A percentile compares a stretch with the other conserved stretches of the same genome.
These are phyloP conservation scores for Venustaconcha ellipsiformis DNA, from an alignment of 1,140 invertebrate species.

Conservation along the genomic window DNA sequence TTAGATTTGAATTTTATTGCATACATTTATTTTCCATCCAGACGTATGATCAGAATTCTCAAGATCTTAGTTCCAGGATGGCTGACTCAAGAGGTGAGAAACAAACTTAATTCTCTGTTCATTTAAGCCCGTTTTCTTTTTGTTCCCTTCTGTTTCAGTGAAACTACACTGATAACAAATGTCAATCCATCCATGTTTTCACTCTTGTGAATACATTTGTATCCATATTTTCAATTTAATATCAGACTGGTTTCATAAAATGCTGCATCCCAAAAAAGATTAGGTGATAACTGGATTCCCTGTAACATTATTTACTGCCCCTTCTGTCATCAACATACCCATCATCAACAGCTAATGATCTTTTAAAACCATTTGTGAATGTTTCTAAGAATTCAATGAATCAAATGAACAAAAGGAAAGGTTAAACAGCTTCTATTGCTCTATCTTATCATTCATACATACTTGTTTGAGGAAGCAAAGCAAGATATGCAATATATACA, in stretches of 20 bases:
- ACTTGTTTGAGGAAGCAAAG: no score
- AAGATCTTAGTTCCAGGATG: constrained; percentile 86
- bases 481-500: no score
- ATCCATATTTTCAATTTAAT: background rate
- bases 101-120: background rate
- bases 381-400: no score
- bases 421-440: no score
- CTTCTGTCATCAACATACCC: no score
- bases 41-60: constrained; percentile 81
- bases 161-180: constrained; percentile 11
- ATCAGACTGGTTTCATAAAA: background rate
- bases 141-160: background rate
- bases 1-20: background rate
- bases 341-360: no score
- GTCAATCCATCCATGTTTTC: background rate
- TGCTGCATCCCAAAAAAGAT: no score
- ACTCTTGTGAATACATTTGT: background rate
- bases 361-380: no score
- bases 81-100: constrained; percentile 68
- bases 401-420: no score
- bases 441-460: no score
- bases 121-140: background rate
- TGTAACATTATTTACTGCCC: no score
- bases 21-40: constrained; percentile 38
- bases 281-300: no score